These are phyloP conservation scores for Nilaparvata lugens DNA, from an alignment of 1,140 invertebrate genomes.

Conservation along the genomic window DNA sequence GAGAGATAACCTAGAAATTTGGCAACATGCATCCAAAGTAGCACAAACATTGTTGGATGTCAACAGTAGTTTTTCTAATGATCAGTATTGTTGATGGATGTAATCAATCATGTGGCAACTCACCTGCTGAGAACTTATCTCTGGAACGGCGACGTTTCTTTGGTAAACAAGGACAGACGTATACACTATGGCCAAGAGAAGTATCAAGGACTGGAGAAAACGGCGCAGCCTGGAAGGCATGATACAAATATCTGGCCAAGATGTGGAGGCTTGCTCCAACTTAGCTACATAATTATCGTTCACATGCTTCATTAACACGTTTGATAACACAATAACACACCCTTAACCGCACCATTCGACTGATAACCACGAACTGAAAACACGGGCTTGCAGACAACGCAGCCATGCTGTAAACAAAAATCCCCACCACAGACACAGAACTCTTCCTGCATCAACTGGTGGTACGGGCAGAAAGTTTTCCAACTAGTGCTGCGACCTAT, in stretches of 20 bases:
- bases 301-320: constrained; percentile 2
- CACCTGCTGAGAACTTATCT: not conserved
- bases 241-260: not conserved
- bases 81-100: no score
- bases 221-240: not conserved
- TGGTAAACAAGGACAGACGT: constrained; percentile 2
- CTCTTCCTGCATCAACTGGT: not conserved
- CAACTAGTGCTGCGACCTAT: not conserved
- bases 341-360: not conserved
- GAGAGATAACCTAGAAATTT: no score
- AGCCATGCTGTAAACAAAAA: not conserved
- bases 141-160: not conserved
- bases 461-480: not conserved
- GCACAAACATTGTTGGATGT: no score
- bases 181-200: not conserved
- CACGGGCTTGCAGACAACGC: not conserved
- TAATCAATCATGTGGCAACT: not conserved
- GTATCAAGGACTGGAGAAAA: not conserved
- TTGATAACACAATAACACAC: not conserved
- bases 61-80: no score
- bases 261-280: not conserved
- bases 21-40: no score
- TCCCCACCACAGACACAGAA: not conserved
- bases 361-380: not conserved
- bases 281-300: constrained; percentile 1